These are phyloP conservation scores for Cuculus canorus DNA, from an alignment of 2,797 vertebrate genomes.

Conservation along the genomic window DNA sequence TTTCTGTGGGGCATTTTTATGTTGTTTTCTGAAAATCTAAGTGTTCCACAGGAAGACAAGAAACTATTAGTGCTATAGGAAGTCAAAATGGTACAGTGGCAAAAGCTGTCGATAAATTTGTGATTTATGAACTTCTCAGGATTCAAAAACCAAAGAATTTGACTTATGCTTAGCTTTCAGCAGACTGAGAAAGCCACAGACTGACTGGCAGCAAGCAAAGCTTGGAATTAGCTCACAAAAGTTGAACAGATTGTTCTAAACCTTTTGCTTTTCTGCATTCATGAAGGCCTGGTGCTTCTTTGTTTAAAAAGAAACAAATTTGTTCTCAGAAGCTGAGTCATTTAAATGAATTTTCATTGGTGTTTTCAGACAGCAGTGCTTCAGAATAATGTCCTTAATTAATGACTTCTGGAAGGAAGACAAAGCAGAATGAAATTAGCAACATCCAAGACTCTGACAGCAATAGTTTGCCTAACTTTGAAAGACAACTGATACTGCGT, in stretches of 20 bases:
- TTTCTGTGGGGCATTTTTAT: not conserved
- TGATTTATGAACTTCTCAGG: not conserved
- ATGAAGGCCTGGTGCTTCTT: not conserved
- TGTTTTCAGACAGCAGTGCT: not conserved
- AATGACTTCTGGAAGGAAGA: constrained; percentile 21
- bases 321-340: constrained; percentile 27
- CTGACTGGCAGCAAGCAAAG: not conserved
- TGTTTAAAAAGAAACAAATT: constrained; percentile 48
- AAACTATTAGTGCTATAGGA: not conserved
- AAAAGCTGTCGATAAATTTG: not conserved
- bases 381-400: constrained; percentile 48
- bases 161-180: not conserved
- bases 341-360: constrained; percentile 33
- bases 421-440: constrained; percentile 38
- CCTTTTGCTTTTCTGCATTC: constrained; percentile 14
- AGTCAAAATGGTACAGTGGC: not conserved
- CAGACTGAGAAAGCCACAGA: not conserved
- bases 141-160: not conserved
- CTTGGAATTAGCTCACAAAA: constrained; percentile 40
- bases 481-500: not conserved
- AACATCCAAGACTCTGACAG: constrained; percentile 10
- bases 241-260: constrained; percentile 31
- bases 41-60: not conserved
- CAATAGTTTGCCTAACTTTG: not conserved
- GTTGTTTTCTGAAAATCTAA: not conserved